Base-by-base conservation (phyloP, 2,888 invertebrate species). In the Papilio protenor region DNA sequence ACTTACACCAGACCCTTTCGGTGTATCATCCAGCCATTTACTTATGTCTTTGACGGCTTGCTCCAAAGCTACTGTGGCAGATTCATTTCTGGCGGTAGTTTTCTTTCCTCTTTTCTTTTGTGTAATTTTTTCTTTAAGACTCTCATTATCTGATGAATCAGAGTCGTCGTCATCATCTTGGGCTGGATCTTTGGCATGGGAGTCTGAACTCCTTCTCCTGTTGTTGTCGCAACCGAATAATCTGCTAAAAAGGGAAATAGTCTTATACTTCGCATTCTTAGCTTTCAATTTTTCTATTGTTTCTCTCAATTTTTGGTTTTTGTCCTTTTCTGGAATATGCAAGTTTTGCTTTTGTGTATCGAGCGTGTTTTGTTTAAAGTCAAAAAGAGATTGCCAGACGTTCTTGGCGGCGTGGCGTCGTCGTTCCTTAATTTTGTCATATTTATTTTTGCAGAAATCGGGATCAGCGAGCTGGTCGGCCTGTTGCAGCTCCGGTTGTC, bases 1-100 rank as follows among this genome's bases (percentile, higher is more conserved):
- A 83, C 97, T 97, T 81, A 96, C 96, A 83, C 96, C 96, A 0
- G 97, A 96, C 80, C 96, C 96, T 82, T 96, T 96, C 0, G 98
- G 98, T 0, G 98, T 97, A 84, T 98, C 98, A 85, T 98, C 98
- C 79, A 98, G 91, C 98, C 98, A 98, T 85, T 98, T 97, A 87
- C 97, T 98, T 64, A 98, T 98, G 87, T 98, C 98, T 95, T 98
- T 97, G 0, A 97, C 94, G 23, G 97, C 97, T 92, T 97, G 97
- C 82, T 95, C 94, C 75, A 94, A 85, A 52, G 93, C 94, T 85
- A 94, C 92, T 66, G 96, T 95, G 45, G 96, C 96, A 27, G 95
- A 95, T 85, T 95, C 95, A 82, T 95, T 96, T 83, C 95, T 95
- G 66, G 93, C 94, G 11, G 91, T 87, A 84, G 89, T 92, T 83